Evolutionary conservation across 2,888 invertebrate genomes (phyloP).

Genomic region (Athrips mouffetella): DNA sequence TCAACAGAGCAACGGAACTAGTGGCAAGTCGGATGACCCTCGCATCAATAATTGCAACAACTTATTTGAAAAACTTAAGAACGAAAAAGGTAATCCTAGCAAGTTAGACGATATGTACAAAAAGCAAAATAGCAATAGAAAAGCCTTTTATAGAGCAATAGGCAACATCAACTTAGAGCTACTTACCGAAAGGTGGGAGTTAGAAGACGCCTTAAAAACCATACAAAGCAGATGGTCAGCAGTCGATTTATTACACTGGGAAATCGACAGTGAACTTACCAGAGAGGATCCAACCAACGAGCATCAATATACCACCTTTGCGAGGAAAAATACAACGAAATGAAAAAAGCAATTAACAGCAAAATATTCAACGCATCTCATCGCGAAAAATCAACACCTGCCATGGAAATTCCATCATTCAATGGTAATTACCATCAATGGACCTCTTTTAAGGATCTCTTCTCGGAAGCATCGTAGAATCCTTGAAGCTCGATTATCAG

Average conservation of each 20-base stretch:
- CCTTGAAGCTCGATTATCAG: too few species aligned
- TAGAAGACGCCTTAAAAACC: background rate
- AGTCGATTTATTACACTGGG: slow-evolving; percentile 14
- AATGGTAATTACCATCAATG: background rate
- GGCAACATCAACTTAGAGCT: background rate
- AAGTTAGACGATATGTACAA: background rate
- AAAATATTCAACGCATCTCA: background rate
- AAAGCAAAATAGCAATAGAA: background rate
- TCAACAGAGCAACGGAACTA: too few species aligned
- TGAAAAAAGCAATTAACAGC: background rate
- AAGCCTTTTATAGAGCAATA: background rate
- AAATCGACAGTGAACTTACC: slow-evolving; percentile 7
- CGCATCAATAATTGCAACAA: too few species aligned
- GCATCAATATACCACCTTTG: background rate
- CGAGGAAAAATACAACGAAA: background rate
- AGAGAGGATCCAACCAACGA: background rate
- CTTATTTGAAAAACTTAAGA: too few species aligned
- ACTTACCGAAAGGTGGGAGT: background rate
- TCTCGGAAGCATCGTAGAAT: too few species aligned
- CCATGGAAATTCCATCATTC: background rate
- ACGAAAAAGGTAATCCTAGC: too few species aligned
- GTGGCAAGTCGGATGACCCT: too few species aligned
- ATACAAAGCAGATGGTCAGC: background rate
- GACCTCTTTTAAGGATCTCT: background rate
- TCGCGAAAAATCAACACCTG: background rate